Evolutionary conservation across 2,888 invertebrate genomes (phyloP).

Genomic region (Exocentrus adspersus): DNA sequence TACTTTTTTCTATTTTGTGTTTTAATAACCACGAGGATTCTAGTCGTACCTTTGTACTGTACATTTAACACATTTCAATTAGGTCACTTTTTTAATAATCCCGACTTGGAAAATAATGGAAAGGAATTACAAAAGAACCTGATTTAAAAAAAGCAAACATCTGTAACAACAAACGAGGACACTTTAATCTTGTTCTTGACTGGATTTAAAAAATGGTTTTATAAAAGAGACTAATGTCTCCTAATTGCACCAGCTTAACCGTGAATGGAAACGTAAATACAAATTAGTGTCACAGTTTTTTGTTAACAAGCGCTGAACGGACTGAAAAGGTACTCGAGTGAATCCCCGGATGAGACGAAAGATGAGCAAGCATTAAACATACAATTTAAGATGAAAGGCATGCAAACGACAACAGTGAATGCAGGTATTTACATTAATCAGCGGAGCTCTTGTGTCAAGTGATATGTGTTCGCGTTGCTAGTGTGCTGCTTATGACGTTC

Average conservation of each 20-base stretch:
- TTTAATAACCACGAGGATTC: too few relatives aligned
- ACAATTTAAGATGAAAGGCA: constrained; percentile 49
- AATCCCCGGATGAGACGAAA: constrained; percentile 35
- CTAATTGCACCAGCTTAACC: constrained; percentile 22
- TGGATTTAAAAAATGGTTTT: constrained; percentile 19
- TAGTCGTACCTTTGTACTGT: too few relatives aligned
- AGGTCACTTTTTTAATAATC: too few relatives aligned
- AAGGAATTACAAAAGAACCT: not conserved
- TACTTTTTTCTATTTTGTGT: too few relatives aligned
- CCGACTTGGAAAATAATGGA: too few relatives aligned
- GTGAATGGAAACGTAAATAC: constrained; percentile 26
- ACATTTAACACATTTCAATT: too few relatives aligned
- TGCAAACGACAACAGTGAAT: constrained; percentile 53
- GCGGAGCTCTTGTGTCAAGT: constrained; percentile 37
- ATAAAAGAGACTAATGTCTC: constrained; percentile 20
- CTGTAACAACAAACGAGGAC: constrained; percentile 6
- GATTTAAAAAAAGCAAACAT: constrained; percentile 16
- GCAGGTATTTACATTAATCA: constrained; percentile 51
- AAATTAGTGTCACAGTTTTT: constrained; percentile 28
- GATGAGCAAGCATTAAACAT: constrained; percentile 45
- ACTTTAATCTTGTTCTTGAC: constrained; percentile 14
- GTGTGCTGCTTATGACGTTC: constrained; percentile 42
- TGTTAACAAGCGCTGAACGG: constrained; percentile 24
- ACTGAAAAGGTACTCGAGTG: constrained; percentile 35
- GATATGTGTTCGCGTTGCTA: constrained; percentile 39